Conservation (phyloP, 1,140 invertebrate genomes). For the Carcinoscorpius rotundicauda region DNA sequence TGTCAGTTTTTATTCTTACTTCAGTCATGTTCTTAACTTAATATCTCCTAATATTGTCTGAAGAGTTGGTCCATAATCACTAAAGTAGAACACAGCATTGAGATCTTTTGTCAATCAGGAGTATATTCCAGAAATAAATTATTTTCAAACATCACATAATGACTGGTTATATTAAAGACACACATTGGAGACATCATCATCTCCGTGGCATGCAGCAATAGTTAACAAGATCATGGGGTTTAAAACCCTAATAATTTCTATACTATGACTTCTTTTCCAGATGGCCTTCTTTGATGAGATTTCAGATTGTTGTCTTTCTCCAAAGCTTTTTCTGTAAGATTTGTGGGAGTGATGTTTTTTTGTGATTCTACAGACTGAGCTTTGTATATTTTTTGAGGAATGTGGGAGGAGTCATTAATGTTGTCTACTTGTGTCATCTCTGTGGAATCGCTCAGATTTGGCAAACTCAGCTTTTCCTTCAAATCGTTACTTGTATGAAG, state of each 20-base stretch:
- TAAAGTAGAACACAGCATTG: too few relatives aligned
- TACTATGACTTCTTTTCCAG: slow-evolving; percentile 17
- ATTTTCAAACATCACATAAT: too few relatives aligned
- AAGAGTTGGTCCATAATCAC: too few relatives aligned
- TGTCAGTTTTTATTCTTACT: too few relatives aligned
- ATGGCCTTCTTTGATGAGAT: slow-evolving; percentile 11
- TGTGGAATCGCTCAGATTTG: slow-evolving; percentile 21
- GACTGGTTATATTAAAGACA: too few relatives aligned
- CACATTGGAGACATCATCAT: too few relatives aligned
- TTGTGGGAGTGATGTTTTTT: slow-evolving; percentile 20
- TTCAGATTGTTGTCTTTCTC: slow-evolving; percentile 21
- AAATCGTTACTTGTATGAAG: slow-evolving; percentile 12
- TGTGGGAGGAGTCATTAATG: slow-evolving; percentile 18
- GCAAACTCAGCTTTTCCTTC: slow-evolving; percentile 20
- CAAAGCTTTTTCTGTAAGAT: slow-evolving; percentile 20
- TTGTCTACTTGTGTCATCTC: slow-evolving; percentile 27
- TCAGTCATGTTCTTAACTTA: too few relatives aligned
- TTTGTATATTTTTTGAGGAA: slow-evolving; percentile 23
- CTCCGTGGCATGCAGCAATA: too few relatives aligned
- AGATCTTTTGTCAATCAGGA: too few relatives aligned
- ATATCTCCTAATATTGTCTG: too few relatives aligned
- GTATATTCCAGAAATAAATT: too few relatives aligned
- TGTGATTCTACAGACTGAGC: slow-evolving; percentile 16
- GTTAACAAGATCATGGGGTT: too few relatives aligned
- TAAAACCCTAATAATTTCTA: background rate